Percentiles rank a stretch among this genome's conserved stretches.
Evolutionary conservation across 2,113 vertebrate genomes (phyloP).

Genomic region (Xyrauchen texanus): DNA sequence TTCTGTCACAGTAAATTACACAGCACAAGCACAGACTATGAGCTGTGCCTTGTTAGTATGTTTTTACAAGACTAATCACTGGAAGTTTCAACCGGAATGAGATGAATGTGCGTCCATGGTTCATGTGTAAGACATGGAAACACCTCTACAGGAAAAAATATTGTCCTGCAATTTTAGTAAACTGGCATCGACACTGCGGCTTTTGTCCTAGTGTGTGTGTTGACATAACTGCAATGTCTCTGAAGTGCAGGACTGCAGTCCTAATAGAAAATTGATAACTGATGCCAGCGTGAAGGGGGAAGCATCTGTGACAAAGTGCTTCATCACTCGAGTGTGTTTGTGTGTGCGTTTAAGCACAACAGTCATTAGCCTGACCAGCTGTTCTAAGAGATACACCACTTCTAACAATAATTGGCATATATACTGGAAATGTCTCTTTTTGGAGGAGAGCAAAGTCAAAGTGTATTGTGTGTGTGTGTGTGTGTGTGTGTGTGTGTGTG

Average conservation of each 20-base stretch:
- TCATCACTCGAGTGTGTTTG: constrained; percentile 57
- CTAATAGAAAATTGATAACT: constrained; percentile 72
- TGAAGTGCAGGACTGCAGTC: constrained; percentile 28
- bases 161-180: too few relatives aligned
- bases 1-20: too few relatives aligned
- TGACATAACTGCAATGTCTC: neutral
- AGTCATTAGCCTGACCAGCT: constrained; percentile 73
- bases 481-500: too few relatives aligned
- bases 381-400: constrained; percentile 56
- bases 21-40: constrained; percentile 38
- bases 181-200: too few relatives aligned
- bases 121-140: neutral
- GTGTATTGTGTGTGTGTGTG: too few relatives aligned
- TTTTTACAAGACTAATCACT: neutral
- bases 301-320: constrained; percentile 65
- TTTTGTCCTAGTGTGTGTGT: neutral
- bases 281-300: constrained; percentile 58
- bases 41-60: neutral
- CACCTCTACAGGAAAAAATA: neutral
- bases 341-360: constrained; percentile 60
- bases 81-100: neutral
- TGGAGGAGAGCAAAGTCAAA: too few relatives aligned
- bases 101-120: neutral
- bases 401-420: constrained; percentile 29
- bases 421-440: constrained; percentile 8